Conservation (phyloP, 1,140 invertebrate genomes). For the Drosophila bifasciata region DNA sequence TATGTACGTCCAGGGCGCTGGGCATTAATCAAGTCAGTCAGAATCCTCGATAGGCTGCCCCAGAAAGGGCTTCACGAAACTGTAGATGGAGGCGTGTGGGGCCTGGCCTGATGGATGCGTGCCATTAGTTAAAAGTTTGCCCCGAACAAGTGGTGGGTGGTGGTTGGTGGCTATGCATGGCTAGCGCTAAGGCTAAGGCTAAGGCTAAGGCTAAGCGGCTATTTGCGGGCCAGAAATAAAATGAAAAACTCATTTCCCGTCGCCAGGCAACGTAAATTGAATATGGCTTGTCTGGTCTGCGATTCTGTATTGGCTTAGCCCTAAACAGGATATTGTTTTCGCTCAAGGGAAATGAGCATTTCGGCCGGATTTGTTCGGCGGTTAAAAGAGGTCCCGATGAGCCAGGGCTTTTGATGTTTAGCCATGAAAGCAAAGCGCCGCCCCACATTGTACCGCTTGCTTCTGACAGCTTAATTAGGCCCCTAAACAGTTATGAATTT, state of each 20-base stretch:
- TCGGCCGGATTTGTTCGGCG: conserved; percentile 44
- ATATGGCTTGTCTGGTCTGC: conserved; percentile 26
- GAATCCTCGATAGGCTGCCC: neutral
- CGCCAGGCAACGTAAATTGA: conserved; percentile 47
- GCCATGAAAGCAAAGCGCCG: conserved; percentile 8
- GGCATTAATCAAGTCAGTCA: conserved; percentile 50
- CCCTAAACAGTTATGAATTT: conserved; percentile 13
- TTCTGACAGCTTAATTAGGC: conserved; percentile 69
- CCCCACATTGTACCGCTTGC: conserved; percentile 30
- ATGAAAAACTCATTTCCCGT: conserved; percentile 66
- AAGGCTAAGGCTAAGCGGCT: neutral
- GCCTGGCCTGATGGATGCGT: conserved; percentile 45
- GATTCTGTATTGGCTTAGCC: conserved; percentile 41
- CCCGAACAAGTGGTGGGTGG: too few relatives aligned
- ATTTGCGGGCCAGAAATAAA: conserved; percentile 20
- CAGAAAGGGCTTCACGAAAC: conserved; percentile 7
- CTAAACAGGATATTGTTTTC: conserved; percentile 70
- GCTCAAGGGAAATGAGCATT: conserved; percentile 64
- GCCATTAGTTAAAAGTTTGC: conserved; percentile 55
- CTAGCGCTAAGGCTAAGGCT: too few relatives aligned
- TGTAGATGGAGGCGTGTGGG: conserved; percentile 9
- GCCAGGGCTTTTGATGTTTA: conserved; percentile 57
- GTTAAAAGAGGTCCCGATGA: conserved; percentile 24
- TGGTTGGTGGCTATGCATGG: conserved; percentile 27
- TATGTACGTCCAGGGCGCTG: conserved; percentile 11